phyloP scores from a whole-genome alignment of 2,888 invertebrate species.

The Acronicta alni region DNA sequence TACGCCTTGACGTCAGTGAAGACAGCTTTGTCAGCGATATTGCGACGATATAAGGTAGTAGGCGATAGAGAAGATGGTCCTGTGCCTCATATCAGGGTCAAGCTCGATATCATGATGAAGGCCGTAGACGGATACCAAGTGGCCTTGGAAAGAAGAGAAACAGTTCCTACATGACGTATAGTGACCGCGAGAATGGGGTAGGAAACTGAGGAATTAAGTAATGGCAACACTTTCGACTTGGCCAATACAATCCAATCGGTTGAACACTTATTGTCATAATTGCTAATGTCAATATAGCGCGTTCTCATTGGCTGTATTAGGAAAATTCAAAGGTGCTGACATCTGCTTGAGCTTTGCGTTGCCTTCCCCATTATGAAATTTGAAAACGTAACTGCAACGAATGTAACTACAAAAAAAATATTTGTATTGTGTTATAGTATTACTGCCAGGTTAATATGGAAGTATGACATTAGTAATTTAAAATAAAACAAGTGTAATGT shows the following conservation, averaged over 20 bases:
- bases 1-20: constrained; percentile 84
- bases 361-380: too few relatives aligned
- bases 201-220: too few relatives aligned
- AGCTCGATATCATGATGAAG: constrained; percentile 84
- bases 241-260: too few relatives aligned
- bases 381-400: too few relatives aligned
- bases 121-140: constrained; percentile 77
- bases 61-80: constrained; percentile 67
- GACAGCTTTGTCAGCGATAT: constrained; percentile 68
- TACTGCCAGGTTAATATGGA: constrained; percentile 13
- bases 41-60: constrained; percentile 71
- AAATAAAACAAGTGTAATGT: constrained; percentile 7
- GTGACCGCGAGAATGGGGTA: constrained; percentile 12
- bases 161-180: constrained; percentile 7
- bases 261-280: too few relatives aligned
- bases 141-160: constrained; percentile 66
- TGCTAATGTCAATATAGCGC: too few relatives aligned
- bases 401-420: too few relatives aligned
- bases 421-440: constrained; percentile 16
- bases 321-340: too few relatives aligned
- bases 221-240: too few relatives aligned
- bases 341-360: too few relatives aligned
- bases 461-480: not conserved
- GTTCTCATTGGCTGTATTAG: too few relatives aligned
- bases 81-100: constrained; percentile 74